Evolutionary conservation across 2,797 vertebrate genomes (phyloP), one percentile per base, ranked within the genome.

Genomic region (Pseudochirops cupreus): DNA sequence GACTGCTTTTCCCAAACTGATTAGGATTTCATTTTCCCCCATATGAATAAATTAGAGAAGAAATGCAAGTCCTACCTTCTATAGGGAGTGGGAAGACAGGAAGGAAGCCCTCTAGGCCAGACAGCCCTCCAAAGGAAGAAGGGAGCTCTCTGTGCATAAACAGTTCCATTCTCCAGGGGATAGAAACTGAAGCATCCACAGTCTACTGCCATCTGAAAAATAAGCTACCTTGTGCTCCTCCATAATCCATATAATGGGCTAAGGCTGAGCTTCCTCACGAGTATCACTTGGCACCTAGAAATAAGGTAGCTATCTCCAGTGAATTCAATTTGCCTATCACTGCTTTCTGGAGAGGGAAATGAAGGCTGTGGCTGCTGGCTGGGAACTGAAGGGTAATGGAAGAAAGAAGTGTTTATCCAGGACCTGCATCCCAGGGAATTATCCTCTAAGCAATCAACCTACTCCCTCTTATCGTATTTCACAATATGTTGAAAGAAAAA

Each of bases 311-410:
- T 93, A 14, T 50, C 57, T 62, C 87, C 33, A 57, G 5, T 90
- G 89, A 67, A 56, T 94, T 53, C 55, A 74, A 92, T 0, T 91
- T 50, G 50, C 95, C 59, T 56, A 56, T 91, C 56, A 58, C 33
- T 94, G 74, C 39, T 87, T 50, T 39, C 62, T 54, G 28, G 39
- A 87, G 62, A 2, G 29, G 39, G 91, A 33, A 59, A 91, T 62
- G 26, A 95, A 58, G 92, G 92, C 29, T 55, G 31, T 55, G 57
- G 52, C 1, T 90, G 74, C 31, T 92, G 33, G 1, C 53, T 59
- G 29, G 31, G 33, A 95, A 97, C 91, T 53, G 93, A 91, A 14
- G 28, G 89, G 94, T 55, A 90, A 91, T 93, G 46, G 52, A 92
- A 89, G 82, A 52, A 92, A 89, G 82, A 91, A 52, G 18, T 90